Percentiles rank a stretch among this genome's conserved stretches.
These are phyloP conservation scores for Merodon equestris DNA, from an alignment of 2,888 invertebrate species.

Conservation along the genomic window DNA sequence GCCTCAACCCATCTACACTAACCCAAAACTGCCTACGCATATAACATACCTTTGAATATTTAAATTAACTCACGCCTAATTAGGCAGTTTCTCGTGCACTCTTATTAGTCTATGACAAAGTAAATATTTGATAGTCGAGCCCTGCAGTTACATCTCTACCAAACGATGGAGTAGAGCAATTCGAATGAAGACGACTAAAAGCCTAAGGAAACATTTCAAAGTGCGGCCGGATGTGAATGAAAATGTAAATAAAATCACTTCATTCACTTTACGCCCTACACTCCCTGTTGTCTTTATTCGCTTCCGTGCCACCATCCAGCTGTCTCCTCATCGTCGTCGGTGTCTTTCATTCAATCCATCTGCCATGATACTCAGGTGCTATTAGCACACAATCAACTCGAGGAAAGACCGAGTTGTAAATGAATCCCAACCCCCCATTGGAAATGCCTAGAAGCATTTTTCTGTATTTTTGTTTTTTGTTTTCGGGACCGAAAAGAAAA, in stretches of 20 bases:
- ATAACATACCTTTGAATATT: conserved; percentile 41
- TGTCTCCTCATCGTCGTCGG: conserved; percentile 3
- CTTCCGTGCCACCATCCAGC: background rate
- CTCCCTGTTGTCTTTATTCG: too few species aligned
- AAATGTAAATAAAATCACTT: conserved; percentile 49
- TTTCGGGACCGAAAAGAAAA: conserved; percentile 4
- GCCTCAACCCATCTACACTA: too few species aligned
- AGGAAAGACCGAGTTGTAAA: conserved; percentile 45
- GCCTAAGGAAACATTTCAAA: conserved; percentile 35
- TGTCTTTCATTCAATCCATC: conserved; percentile 21
- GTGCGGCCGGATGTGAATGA: conserved; percentile 45
- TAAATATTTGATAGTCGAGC: conserved; percentile 45
- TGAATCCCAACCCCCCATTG: background rate
- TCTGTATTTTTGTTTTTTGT: background rate
- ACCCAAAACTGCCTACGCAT: background rate
- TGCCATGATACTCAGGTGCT: conserved; percentile 49
- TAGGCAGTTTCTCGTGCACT: conserved; percentile 12
- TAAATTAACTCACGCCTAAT: conserved; percentile 33
- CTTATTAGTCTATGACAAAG: conserved; percentile 4
- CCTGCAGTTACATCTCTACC: conserved; percentile 5
- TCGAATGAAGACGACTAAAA: conserved; percentile 10
- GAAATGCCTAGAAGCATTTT: background rate
- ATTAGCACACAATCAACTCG: conserved; percentile 50
- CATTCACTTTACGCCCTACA: conserved; percentile 15
- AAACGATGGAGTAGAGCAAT: background rate